A percentile compares a stretch with the other conserved stretches of the same genome.
Evolutionary conservation across 2,888 invertebrate genomes (phyloP).

Genomic region (Drosophila mimetica): DNA sequence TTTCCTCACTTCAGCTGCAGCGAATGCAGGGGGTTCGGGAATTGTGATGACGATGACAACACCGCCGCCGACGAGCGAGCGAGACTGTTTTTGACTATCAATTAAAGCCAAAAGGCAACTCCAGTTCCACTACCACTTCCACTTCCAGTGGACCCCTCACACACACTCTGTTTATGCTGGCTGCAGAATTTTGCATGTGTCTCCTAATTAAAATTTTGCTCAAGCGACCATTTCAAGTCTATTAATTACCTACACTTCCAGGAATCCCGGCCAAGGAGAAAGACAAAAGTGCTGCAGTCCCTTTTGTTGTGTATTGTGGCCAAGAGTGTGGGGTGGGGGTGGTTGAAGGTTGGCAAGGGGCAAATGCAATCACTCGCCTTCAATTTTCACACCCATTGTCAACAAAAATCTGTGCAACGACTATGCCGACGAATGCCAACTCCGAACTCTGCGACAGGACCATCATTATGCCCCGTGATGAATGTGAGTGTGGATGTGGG

Average conservation of each 20-base stretch:
- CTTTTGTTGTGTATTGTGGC: conserved; percentile 26
- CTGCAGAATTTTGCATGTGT: conserved; percentile 66
- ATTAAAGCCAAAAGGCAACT: conserved; percentile 55
- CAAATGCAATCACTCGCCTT: conserved; percentile 79
- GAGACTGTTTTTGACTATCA: conserved; percentile 73
- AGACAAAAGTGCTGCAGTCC: conserved; percentile 24
- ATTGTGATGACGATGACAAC: conserved; percentile 27
- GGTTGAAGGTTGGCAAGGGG: conserved; percentile 13
- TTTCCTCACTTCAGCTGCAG: conserved; percentile 81
- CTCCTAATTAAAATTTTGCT: conserved; percentile 76
- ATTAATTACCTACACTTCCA: conserved; percentile 70
- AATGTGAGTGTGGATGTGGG: conserved; percentile 48
- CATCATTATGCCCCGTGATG: conserved; percentile 69
- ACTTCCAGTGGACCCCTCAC: not conserved
- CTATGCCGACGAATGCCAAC: conserved; percentile 36
- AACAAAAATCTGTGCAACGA: conserved; percentile 75
- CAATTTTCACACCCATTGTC: conserved; percentile 79
- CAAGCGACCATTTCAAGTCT: conserved; percentile 77
- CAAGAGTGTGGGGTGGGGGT: conserved; percentile 14
- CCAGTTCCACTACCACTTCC: too few relatives aligned
- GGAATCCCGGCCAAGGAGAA: conserved; percentile 30
- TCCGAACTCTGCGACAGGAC: conserved; percentile 52
- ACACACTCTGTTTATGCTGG: conserved; percentile 4
- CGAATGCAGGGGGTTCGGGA: conserved; percentile 22
- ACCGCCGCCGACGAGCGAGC: conserved; percentile 26